Evolutionary conservation across 1,140 invertebrate species (phyloP), one percentile per base, ranked within the genome.

Genomic region (Drosophila tropicalis): DNA sequence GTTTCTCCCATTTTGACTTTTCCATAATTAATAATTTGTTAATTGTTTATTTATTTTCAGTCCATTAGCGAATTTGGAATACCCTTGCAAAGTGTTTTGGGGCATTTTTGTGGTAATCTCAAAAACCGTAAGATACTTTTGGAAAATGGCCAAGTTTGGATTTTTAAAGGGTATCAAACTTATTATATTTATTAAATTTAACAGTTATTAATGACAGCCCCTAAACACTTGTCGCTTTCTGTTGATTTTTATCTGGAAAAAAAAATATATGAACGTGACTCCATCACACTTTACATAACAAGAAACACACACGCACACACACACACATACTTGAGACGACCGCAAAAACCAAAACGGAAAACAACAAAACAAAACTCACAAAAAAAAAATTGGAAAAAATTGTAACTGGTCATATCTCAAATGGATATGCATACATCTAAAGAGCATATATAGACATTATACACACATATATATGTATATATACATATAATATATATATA

Each of bases 271-370:
- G 66, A 79, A 87, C 84, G 83, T 87, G 83, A 86, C 73, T 77
- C 67, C 70, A 67, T 70, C 56, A 73, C 74, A 84, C 17, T 89
- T 87, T 87, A 87, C 84, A 87, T 87, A 89, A 84, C 55, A 41
- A 51, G 51, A 57, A n/a, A 64, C 56, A 72, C 36, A 39, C 12
- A 36, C 13, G 6, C 5, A 58, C 19, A 65, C 17, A 47, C 7
- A 47, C 15, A 47, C 44, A 47, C 44, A 77, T 68, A 89, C 80
- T 87, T 87, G 80, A 84, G 58, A 70, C 67, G 73, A 89, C 80
- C 76, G 60, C 84, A 87, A 47, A 76, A 81, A 72, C 70, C 71
- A 40, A 76, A 70, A 71, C 68, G 62, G 68, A 64, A 80, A 75
- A 72, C 34, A 40, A 44, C 15, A 44, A 64, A 47, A 39, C 62